Conservation (phyloP, 2,113 vertebrate species). For the Pomatostomus ruficeps region DNA sequence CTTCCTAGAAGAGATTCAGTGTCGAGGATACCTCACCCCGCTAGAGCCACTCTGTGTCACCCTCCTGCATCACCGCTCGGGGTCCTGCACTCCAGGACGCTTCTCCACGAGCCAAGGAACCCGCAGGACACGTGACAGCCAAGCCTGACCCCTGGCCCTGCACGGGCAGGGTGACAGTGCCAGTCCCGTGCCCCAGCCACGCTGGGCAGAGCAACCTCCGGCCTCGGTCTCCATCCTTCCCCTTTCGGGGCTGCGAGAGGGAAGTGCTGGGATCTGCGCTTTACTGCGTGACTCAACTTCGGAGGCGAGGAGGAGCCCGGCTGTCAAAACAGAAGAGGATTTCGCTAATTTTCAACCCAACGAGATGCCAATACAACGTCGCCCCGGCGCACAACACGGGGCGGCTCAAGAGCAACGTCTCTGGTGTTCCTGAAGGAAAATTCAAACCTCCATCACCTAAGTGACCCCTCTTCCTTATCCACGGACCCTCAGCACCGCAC, state of each 20-base stretch:
- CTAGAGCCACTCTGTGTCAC: rapidly evolving
- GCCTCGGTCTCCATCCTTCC: conserved; percentile 7
- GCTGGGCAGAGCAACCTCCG: not conserved
- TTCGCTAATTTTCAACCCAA: conserved; percentile 45
- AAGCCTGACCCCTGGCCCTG: rapidly evolving
- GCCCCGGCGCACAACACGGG: rapidly evolving
- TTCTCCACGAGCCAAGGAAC: not conserved
- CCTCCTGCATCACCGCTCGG: rapidly evolving
- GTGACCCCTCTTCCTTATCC: not conserved
- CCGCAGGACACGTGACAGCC: rapidly evolving
- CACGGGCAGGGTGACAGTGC: not conserved
- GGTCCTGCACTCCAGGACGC: not conserved
- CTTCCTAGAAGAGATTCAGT: not conserved
- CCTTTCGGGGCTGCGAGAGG: conserved; percentile 49
- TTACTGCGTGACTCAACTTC: conserved; percentile 38
- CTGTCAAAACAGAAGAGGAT: conserved; percentile 72
- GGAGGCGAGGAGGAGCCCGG: conserved; percentile 12
- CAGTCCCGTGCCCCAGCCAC: not conserved
- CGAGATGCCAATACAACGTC: not conserved
- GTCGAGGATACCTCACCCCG: rapidly evolving
- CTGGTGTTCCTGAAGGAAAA: rapidly evolving
- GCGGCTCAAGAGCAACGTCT: rapidly evolving
- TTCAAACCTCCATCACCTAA: not conserved
- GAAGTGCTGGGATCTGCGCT: conserved; percentile 43
- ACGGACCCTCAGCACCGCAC: rapidly evolving